phyloP scores from a whole-genome alignment of 2,113 vertebrate genomes.

The Lynx canadensis region DNA sequence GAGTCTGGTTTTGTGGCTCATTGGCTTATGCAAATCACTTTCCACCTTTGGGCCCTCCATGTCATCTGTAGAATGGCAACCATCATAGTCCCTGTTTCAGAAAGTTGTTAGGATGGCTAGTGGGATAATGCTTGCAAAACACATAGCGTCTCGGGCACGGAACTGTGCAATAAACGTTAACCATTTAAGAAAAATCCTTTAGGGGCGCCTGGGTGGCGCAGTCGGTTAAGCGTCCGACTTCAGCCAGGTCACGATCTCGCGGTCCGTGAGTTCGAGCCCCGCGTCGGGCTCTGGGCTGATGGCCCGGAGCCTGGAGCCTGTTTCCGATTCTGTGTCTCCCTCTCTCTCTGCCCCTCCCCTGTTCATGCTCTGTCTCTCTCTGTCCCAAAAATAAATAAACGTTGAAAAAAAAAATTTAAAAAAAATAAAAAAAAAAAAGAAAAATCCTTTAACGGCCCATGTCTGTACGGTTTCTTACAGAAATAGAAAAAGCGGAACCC shows the following conservation, averaged over 20 bases:
- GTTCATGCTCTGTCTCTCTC: too few relatives aligned
- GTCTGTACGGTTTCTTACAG: neutral
- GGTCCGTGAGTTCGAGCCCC: too few relatives aligned
- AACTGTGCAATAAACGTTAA: neutral
- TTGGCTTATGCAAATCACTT: neutral
- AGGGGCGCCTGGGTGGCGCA: too few relatives aligned
- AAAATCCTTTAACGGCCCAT: neutral
- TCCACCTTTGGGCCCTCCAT: neutral
- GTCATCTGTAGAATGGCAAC: neutral
- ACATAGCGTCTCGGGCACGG: neutral
- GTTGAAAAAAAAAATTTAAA: too few relatives aligned
- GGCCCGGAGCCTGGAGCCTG: too few relatives aligned
- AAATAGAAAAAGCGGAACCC: neutral
- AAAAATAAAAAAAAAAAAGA: neutral
- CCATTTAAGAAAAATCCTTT: neutral
- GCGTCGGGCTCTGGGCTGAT: too few relatives aligned
- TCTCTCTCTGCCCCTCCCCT: too few relatives aligned
- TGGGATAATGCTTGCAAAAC: neutral
- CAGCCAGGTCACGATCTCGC: too few relatives aligned
- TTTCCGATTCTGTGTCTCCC: too few relatives aligned
- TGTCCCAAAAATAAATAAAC: too few relatives aligned
- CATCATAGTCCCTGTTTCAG: neutral
- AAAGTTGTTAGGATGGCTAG: neutral
- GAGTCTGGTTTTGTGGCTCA: neutral
- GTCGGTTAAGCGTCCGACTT: too few relatives aligned